Evolutionary conservation across 2,888 invertebrate species (phyloP).

Genomic region (Hecatera dysodea): DNA sequence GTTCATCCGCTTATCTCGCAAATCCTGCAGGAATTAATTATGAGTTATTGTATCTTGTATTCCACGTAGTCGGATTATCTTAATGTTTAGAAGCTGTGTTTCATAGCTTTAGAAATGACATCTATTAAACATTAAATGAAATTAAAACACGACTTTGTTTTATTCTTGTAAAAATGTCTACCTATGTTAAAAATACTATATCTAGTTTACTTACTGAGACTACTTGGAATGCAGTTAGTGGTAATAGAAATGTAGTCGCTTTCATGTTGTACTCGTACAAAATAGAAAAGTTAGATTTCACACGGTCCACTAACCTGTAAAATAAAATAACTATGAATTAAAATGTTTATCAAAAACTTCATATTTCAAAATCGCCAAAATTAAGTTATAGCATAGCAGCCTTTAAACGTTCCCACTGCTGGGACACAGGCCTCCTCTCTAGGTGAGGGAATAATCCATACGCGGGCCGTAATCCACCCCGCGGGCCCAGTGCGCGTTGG

Average conservation of each 20-base stretch:
- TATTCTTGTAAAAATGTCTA: background rate
- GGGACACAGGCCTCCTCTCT: too few relatives aligned
- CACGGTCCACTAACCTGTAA: slow-evolving; percentile 74
- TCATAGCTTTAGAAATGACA: slow-evolving; percentile 7
- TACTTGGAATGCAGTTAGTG: slow-evolving; percentile 79
- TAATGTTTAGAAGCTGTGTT: slow-evolving; percentile 16
- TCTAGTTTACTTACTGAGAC: slow-evolving; percentile 70
- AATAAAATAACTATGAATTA: slow-evolving; percentile 1
- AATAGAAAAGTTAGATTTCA: slow-evolving; percentile 71
- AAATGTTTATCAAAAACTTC: background rate
- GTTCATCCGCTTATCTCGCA: slow-evolving; percentile 69
- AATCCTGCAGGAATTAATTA: slow-evolving; percentile 72
- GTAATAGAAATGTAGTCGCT: slow-evolving; percentile 77
- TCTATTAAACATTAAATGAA: slow-evolving; percentile 35
- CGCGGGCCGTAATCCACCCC: too few relatives aligned
- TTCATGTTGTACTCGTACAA: slow-evolving; percentile 83
- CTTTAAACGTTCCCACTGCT: too few relatives aligned
- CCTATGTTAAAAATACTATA: background rate
- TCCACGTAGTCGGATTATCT: slow-evolving; percentile 23
- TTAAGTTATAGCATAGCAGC: too few relatives aligned
- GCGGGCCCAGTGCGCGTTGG: too few relatives aligned
- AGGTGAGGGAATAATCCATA: too few relatives aligned
- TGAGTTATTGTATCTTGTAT: slow-evolving; percentile 48
- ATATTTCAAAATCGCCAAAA: background rate
- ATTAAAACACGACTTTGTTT: background rate